Evolutionary conservation across 2,888 invertebrate species (phyloP).

Genomic region (Tricholauxania praeusta): DNA sequence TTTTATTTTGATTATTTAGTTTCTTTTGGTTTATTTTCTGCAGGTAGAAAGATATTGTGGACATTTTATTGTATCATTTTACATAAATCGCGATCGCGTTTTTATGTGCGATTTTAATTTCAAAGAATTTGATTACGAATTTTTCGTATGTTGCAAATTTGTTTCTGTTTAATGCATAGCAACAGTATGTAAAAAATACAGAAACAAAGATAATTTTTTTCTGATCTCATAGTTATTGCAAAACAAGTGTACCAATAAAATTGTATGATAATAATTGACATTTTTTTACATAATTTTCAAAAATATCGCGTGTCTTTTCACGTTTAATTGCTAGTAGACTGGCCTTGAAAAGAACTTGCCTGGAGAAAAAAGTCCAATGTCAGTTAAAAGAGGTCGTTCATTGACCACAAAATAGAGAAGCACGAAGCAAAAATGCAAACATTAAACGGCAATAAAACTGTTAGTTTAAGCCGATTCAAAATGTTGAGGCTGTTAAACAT

Average conservation of each 20-base stretch:
- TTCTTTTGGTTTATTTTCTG: neutral
- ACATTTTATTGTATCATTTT: neutral
- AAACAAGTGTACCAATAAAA: neutral
- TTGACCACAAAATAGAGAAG: constrained; percentile 1
- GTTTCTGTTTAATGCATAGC: too few species aligned
- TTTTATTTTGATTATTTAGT: neutral
- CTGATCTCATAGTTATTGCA: too few species aligned
- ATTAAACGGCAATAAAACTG: neutral
- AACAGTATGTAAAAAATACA: too few species aligned
- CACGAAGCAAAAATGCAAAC: neutral
- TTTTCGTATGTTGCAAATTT: neutral
- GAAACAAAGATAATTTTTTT: too few species aligned
- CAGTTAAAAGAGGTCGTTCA: constrained; percentile 23
- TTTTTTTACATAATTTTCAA: neutral
- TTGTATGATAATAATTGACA: neutral
- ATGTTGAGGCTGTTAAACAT: too few species aligned
- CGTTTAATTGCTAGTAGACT: neutral
- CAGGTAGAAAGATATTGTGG: neutral
- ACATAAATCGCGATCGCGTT: neutral
- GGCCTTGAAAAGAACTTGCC: constrained; percentile 8
- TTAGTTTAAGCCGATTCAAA: too few species aligned
- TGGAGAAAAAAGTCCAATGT: neutral
- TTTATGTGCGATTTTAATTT: neutral
- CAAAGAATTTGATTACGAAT: neutral
- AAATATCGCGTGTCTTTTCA: neutral